Evolutionary conservation across 2,888 invertebrate genomes (phyloP).

Genomic region (Diaprepes abbreviatus): DNA sequence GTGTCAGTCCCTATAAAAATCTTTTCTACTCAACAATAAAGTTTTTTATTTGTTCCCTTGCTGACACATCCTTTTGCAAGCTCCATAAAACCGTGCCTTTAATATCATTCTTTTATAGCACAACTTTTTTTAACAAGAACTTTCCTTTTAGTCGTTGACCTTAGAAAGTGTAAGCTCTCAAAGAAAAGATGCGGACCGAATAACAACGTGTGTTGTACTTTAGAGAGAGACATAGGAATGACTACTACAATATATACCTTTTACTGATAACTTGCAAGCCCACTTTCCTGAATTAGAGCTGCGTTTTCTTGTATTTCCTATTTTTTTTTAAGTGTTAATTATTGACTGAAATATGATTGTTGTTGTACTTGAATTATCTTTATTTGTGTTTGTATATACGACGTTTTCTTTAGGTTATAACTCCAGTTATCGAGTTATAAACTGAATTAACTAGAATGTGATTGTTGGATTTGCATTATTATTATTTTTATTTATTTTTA

Average conservation of each 20-base stretch:
- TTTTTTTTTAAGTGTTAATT: too few relatives aligned
- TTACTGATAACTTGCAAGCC: background rate
- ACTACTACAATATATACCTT: background rate
- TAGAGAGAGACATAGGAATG: too few relatives aligned
- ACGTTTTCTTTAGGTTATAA: too few relatives aligned
- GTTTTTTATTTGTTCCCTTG: background rate
- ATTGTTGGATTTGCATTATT: too few relatives aligned
- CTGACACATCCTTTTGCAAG: background rate
- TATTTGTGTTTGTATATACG: too few relatives aligned
- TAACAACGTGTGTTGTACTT: background rate
- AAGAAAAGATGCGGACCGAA: background rate
- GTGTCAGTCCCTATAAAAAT: background rate
- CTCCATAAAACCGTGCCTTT: slow-evolving; percentile 29
- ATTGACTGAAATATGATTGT: too few relatives aligned
- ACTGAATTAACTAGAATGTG: too few relatives aligned
- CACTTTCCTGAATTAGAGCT: background rate
- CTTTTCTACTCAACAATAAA: slow-evolving; percentile 10
- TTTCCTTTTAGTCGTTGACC: slow-evolving; percentile 14
- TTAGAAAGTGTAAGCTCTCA: background rate
- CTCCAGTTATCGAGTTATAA: too few relatives aligned
- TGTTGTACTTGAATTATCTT: too few relatives aligned
- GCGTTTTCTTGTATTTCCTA: background rate
- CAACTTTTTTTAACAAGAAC: slow-evolving; percentile 34
- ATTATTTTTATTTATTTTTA: too few relatives aligned
- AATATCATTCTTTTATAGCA: slow-evolving; percentile 25